Conservation (phyloP, 2,888 invertebrate species). For the Seira musarum region DNA sequence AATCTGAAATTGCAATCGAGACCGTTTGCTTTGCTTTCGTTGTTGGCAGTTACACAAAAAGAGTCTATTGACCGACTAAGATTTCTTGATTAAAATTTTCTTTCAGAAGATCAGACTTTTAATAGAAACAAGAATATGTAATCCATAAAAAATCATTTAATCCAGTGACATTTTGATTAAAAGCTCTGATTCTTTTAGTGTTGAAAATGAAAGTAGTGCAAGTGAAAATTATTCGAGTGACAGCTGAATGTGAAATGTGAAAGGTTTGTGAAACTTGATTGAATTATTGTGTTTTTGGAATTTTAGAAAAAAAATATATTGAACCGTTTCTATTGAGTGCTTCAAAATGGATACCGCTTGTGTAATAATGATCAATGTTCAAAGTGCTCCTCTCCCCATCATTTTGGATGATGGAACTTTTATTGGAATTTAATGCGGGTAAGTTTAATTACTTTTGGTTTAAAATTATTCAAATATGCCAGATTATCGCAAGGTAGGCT, state of each 20-base stretch:
- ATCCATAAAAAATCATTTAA: slow-evolving; percentile 4
- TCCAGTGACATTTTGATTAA: not conserved
- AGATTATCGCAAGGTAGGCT: too few species aligned
- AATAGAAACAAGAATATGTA: not conserved
- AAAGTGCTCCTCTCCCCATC: slow-evolving; percentile 34
- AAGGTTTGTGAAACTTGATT: not conserved
- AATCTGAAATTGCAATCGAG: slow-evolving; percentile 1
- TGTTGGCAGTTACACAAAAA: slow-evolving; percentile 3
- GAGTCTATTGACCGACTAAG: not conserved
- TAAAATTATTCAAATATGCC: too few species aligned
- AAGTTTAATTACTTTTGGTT: slow-evolving; percentile 34
- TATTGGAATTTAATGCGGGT: slow-evolving; percentile 68
- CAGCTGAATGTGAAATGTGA: not conserved
- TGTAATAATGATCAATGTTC: slow-evolving; percentile 10
- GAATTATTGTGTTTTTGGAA: not conserved
- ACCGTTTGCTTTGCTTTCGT: too few species aligned
- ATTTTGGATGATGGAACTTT: slow-evolving; percentile 64
- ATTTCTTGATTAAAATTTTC: not conserved
- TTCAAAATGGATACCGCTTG: slow-evolving; percentile 32
- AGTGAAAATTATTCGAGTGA: slow-evolving; percentile 9
- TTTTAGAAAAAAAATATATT: not conserved
- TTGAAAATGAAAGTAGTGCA: slow-evolving; percentile 7
- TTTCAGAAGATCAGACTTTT: not conserved
- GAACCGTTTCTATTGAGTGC: not conserved
- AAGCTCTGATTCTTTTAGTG: not conserved